Conservation (phyloP, 1,140 invertebrate species). For the Geopemphigus sp. region DNA sequence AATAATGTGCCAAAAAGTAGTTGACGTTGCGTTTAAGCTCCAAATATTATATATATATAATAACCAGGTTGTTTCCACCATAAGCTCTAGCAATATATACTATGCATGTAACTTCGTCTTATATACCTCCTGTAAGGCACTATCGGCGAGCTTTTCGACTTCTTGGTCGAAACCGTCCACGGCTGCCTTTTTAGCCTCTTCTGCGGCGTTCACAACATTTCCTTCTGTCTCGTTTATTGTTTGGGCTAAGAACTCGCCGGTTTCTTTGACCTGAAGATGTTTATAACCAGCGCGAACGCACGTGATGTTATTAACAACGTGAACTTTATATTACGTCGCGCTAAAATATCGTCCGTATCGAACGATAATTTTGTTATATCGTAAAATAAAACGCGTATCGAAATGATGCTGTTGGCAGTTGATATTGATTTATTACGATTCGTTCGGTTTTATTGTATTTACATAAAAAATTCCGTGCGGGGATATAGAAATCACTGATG, state of each 20-base stretch:
- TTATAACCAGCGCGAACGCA: constrained; percentile 1
- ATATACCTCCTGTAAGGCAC: constrained; percentile 52
- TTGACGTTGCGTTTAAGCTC: neutral
- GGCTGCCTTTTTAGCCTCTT: constrained; percentile 53
- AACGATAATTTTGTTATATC: neutral
- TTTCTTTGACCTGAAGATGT: constrained; percentile 52
- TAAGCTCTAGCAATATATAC: constrained; percentile 1
- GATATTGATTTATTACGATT: neutral
- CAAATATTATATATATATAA: neutral
- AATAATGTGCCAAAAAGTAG: neutral
- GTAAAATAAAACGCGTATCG: neutral
- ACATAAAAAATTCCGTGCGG: too few relatives aligned
- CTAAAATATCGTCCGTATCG: neutral
- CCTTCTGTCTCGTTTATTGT: constrained; percentile 52
- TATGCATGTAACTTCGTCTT: neutral
- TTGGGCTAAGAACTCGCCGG: constrained; percentile 52
- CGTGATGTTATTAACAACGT: neutral
- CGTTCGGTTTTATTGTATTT: too few relatives aligned
- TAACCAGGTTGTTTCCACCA: neutral
- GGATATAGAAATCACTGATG: too few relatives aligned
- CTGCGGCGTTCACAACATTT: constrained; percentile 50
- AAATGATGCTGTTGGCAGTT: neutral
- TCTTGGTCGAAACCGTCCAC: constrained; percentile 54
- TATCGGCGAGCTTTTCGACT: constrained; percentile 52
- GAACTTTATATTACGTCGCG: neutral